Conservation (phyloP, 1,140 invertebrate species). For the Monochamus saltuarius region DNA sequence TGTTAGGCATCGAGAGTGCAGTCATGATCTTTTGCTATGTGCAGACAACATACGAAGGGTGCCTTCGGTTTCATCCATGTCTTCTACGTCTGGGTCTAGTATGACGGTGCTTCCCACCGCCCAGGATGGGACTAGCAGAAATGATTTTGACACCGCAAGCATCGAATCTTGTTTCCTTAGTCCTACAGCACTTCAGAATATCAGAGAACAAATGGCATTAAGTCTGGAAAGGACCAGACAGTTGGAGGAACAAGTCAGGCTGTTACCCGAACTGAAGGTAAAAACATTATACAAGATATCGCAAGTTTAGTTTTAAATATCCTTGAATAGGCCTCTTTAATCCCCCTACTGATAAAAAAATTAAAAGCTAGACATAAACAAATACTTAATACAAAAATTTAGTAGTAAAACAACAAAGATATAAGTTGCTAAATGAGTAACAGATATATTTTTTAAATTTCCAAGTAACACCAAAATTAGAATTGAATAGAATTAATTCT, state of each 20-base stretch:
- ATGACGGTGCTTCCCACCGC: constrained; percentile 38
- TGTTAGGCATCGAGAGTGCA: constrained; percentile 8
- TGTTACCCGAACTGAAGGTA: constrained; percentile 79
- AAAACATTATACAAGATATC: constrained; percentile 19
- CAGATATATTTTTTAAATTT: too few relatives aligned
- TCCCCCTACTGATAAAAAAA: too few relatives aligned
- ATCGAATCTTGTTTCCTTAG: constrained; percentile 44
- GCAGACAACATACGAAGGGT: constrained; percentile 32
- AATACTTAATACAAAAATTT: too few relatives aligned
- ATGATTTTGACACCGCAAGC: constrained; percentile 44
- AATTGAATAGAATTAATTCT: too few relatives aligned
- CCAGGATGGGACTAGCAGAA: constrained; percentile 27
- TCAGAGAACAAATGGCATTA: constrained; percentile 74
- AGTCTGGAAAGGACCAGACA: constrained; percentile 76
- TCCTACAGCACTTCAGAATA: constrained; percentile 55
- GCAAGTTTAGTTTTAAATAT: too few relatives aligned
- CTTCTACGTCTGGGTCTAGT: constrained; percentile 38
- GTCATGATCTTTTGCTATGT: constrained; percentile 30
- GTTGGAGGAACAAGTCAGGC: constrained; percentile 81
- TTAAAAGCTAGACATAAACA: too few relatives aligned
- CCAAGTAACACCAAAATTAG: too few relatives aligned
- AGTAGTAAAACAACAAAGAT: too few relatives aligned
- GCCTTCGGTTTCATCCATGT: constrained; percentile 40
- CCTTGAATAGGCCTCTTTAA: too few relatives aligned
- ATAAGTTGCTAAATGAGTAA: too few relatives aligned